Evolutionary conservation across 2,113 vertebrate species (phyloP).

Genomic region (Prolemur simus): DNA sequence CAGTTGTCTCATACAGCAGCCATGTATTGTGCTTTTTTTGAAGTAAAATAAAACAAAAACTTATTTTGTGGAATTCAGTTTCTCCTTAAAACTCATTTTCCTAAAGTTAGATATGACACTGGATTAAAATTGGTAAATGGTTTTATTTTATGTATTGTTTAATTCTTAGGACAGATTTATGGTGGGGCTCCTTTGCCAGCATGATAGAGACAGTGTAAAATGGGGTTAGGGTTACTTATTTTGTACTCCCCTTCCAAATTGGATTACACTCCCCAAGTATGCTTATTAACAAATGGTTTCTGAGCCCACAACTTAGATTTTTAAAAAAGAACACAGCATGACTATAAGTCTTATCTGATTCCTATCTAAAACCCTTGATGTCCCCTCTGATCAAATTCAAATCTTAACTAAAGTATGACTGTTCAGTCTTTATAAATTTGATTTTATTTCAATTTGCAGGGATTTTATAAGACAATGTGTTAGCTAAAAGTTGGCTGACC

Average conservation of each 20-base stretch:
- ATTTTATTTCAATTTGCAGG: not conserved
- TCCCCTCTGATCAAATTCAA: not conserved
- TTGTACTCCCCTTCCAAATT: not conserved
- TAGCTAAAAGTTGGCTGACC: not conserved
- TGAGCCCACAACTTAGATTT: not conserved
- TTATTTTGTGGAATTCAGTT: not conserved
- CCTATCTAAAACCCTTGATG: not conserved
- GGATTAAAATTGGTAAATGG: not conserved
- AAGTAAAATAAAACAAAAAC: not conserved
- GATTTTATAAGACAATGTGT: not conserved
- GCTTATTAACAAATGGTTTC: not conserved
- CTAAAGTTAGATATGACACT: not conserved
- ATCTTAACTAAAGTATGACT: not conserved
- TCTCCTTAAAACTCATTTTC: not conserved
- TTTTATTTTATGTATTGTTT: not conserved
- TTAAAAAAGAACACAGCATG: not conserved
- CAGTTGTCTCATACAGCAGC: not conserved
- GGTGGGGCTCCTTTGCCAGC: not conserved
- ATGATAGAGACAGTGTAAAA: not conserved
- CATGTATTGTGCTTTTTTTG: not conserved
- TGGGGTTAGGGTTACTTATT: not conserved
- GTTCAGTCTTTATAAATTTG: not conserved
- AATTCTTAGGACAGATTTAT: not conserved
- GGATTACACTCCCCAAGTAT: not conserved
- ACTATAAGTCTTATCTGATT: not conserved